These are phyloP conservation scores for Tauraco hartlaubi DNA, from an alignment of 2,797 vertebrate genomes.

Conservation along the genomic window DNA sequence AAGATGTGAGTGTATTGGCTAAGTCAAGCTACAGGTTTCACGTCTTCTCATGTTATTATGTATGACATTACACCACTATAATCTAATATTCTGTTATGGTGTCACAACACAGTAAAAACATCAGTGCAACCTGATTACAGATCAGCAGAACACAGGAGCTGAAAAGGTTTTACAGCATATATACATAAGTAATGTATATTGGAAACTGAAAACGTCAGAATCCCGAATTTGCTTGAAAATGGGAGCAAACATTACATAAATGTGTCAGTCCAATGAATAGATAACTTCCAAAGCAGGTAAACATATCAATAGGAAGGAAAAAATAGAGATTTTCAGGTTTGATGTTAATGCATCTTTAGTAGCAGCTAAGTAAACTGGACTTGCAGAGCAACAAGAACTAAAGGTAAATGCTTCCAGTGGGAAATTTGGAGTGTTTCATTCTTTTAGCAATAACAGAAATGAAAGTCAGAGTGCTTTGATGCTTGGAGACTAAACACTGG, in stretches of 20 bases:
- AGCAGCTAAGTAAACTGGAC: not conserved
- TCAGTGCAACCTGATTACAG: not conserved
- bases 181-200: not conserved
- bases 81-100: conserved; percentile 5
- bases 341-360: not conserved
- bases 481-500: not conserved
- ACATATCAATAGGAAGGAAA: not conserved
- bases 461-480: not conserved
- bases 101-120: not conserved
- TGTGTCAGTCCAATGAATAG: not conserved
- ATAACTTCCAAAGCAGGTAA: not conserved
- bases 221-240: not conserved
- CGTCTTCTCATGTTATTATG: not conserved
- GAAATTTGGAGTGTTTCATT: not conserved
- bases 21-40: not conserved
- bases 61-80: not conserved
- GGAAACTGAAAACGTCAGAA: not conserved
- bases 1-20: not conserved
- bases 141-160: not conserved
- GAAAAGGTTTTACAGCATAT: not conserved
- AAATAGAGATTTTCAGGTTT: not conserved
- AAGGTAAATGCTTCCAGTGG: not conserved
- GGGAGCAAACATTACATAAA: not conserved
- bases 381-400: not conserved
- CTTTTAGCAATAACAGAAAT: not conserved